Conservation (phyloP, 2,113 vertebrate genomes). For the Pteropus alecto region DNA sequence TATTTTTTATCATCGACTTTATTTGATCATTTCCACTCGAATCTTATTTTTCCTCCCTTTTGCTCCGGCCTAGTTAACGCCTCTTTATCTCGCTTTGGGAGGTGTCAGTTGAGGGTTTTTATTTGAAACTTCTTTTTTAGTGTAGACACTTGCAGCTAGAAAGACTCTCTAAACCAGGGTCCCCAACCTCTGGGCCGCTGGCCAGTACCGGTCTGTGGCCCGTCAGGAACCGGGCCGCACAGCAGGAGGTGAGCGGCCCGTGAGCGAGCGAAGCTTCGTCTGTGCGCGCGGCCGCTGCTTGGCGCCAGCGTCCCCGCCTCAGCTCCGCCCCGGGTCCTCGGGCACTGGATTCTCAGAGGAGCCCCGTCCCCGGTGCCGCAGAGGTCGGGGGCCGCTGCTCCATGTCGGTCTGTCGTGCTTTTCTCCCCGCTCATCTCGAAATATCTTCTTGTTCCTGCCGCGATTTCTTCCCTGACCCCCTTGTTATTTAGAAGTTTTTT, state of each 20-base stretch:
- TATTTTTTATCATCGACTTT: not conserved
- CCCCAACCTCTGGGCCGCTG: too few species aligned
- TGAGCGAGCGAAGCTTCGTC: too few species aligned
- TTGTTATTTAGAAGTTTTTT: not conserved
- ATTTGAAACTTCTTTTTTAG: not conserved
- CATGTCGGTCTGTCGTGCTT: fast-evolving
- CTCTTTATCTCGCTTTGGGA: not conserved
- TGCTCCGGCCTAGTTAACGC: not conserved
- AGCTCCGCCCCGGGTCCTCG: too few species aligned
- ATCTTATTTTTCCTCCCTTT: not conserved
- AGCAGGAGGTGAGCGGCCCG: too few species aligned
- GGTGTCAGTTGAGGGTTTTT: not conserved
- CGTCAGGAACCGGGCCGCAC: too few species aligned
- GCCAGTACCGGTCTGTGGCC: too few species aligned
- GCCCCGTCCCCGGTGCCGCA: too few species aligned
- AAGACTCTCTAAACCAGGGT: not conserved
- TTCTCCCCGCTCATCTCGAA: not conserved
- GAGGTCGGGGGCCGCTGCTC: too few species aligned
- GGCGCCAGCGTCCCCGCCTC: too few species aligned
- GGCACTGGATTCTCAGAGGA: too few species aligned
- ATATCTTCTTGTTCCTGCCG: fast-evolving
- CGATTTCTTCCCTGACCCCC: not conserved
- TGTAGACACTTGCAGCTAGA: fast-evolving
- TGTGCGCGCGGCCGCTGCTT: too few species aligned
- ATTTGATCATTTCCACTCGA: too few species aligned